Base-by-base conservation (phyloP, 1,140 invertebrate species). In the Drosophila littoralis region DNA sequence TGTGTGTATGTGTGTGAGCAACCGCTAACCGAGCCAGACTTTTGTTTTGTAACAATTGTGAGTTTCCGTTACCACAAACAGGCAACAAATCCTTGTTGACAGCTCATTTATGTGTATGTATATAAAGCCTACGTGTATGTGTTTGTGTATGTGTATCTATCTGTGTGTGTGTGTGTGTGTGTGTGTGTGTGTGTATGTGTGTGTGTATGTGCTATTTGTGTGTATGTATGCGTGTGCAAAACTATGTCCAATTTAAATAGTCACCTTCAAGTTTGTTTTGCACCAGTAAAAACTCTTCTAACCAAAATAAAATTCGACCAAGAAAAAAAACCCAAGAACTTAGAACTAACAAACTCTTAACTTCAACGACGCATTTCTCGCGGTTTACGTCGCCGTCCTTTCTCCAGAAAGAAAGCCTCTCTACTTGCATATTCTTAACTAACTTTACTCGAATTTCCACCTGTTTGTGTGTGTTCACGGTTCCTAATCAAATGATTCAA, bases 41-140 rank as follows among this genome's bases (percentile, higher is more conserved):
- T 63, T 67, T 69, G 50, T 48, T 75, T 75, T 63, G 50, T 43
- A 46, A 59, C 63, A 60, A 35, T 65, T 71, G 38, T 35, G 42
- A 55, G 48, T 54, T 60, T 55, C 42, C 58, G 57, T 60, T 60
- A 42, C 55, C 55, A 45, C 51, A 72, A 73, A 73, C 46, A 74
- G 79, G 75, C 79, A 58, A 83, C 81, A 84, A 83, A 83, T 83
- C 77, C 79, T 84, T 67, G 63, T 64, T 84, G 80, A 83, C 80
- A 84, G 80, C 80, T 76, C 72, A 76, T 79, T 76, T 63, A 61
- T 51, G 66, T 82, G 77, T 81, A 74, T 60, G 50, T 79, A 71
- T 77, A 61, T 57, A 78, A 7, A 9, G 10, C 8, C 15, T 77
- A 8, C 48, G 40, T 42, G 12, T 50, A 13, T 48, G 13, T 59